Evolutionary conservation across 1,140 invertebrate species (phyloP), one percentile per base, ranked within the genome.

Genomic region (Eueides isabella): DNA sequence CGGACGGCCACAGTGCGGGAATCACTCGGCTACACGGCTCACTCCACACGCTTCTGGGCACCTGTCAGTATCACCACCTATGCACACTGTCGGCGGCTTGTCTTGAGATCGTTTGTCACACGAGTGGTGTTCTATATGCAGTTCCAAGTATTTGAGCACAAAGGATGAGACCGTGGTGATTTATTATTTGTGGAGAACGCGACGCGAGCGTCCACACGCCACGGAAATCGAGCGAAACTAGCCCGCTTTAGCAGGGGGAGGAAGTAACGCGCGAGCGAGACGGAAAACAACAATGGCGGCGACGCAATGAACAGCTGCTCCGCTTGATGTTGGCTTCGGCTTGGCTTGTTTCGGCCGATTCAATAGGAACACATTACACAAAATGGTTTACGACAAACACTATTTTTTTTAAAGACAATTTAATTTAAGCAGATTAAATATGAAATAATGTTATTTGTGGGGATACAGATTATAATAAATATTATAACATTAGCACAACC

Each of bases 151-250:
- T 85, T 88, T 85, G 81, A 85, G 85, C 86, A 93, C 92, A 93
- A 93, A 93, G 90, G 87, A 89, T 87, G 79, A 86, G 77, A 86
- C 89, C 87, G 88, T 85, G 79, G 78, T 78, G 81, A 82, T 83
- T 85, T 84, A 78, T 83, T 63, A 83, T 80, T 83, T 79, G 78
- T 61, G 33, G 30, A 63, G 74, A 76, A 71, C 74, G 33, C 74
- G 79, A 76, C 71, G 67, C 69, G 71, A 76, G 48, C 89, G 85
- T 90, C 90, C 84, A 75, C 87, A 81, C 88, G 74, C 83, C 80
- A 89, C 89, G 82, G 79, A 78, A 89, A 91, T 92, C 87, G 90
- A 93, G 86, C 91, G 92, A 90, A 87, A 93, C 92, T 93, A 90
- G 84, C 75, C 74, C 65, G 77, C 62, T 68, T 75, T 66, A 79